Evolutionary conservation across 2,888 invertebrate genomes (phyloP), one percentile per base, ranked within the genome.

Genomic region (Pycnomerus fuliginosus): DNA sequence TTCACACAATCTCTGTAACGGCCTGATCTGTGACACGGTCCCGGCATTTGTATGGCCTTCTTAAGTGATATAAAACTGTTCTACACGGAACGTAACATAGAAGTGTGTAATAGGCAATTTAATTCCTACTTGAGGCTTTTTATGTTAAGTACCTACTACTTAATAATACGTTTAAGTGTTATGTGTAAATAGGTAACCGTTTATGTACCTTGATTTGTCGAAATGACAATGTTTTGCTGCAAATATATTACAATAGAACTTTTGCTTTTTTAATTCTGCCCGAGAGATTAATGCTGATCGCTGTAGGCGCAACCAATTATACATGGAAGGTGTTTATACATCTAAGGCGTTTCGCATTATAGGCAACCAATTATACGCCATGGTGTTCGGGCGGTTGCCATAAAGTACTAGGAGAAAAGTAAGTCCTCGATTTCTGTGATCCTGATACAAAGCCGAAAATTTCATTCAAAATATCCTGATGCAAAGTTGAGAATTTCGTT

Each of bases 121-220:
- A 39, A 36, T 42, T 42, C 41, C 42, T 47, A 36, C 28, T 38
- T 31, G 11, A 37, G 33, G 36, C 32, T 38, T 39, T 44, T 39
- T 44, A 33, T 24, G 33, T 34, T 59, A 55, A 49, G 50, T 57
- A 54, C 55, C 53, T 55, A 52, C 45, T 53, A 50, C 39, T 41
- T 52, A 44, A 43, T 47, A 45, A 5, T 33, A 27, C 40, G 36
- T 12, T 10, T 53, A 49, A 54, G 50, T 53, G 52, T 53, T 57
- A 48, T 57, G 52, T 60, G 47, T 60, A 55, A 58, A 60, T 54
- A 59, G 52, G 50, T 59, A 56, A 57, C 52, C 53, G 58, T 55
- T 57, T 58, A 60, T 60, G 60, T 62, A 62, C 62, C 60, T 61
- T 60, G 55, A 58, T 55, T 61, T 61, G 55, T 61, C 54, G 46